These are phyloP conservation scores for Cottoperca gobio DNA, from an alignment of 2,797 vertebrate genomes.

Conservation along the genomic window DNA sequence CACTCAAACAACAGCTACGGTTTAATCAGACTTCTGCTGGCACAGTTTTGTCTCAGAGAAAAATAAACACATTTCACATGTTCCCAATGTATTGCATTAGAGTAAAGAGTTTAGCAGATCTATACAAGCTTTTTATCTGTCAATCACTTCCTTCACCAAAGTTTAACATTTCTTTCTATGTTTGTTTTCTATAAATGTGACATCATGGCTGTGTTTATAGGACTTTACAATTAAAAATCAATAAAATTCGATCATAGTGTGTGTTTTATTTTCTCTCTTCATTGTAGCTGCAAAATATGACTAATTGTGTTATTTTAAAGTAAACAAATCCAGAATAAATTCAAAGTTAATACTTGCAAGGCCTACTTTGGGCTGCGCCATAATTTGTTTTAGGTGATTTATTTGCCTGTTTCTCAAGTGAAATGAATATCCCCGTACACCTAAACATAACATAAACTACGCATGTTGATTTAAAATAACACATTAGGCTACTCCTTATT, in stretches of 20 bases:
- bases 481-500: fast-evolving
- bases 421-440: not conserved
- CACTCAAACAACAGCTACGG: constrained; percentile 8
- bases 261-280: not conserved
- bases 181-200: not conserved
- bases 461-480: not conserved
- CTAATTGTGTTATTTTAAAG: not conserved
- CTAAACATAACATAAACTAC: not conserved
- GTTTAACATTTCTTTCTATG: too few relatives aligned
- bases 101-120: not conserved
- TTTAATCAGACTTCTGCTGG: constrained; percentile 1
- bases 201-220: not conserved
- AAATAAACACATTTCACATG: not conserved
- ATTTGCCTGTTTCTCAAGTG: not conserved
- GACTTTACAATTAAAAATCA: not conserved
- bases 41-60: not conserved
- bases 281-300: not conserved
- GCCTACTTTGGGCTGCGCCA: not conserved
- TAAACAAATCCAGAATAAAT: not conserved
- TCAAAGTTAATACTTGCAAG: not conserved
- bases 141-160: not conserved
- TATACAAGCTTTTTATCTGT: not conserved
- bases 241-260: not conserved
- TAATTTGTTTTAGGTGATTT: not conserved
- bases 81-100: not conserved